These are phyloP conservation scores for Mythimna loreyi DNA, from an alignment of 2,888 invertebrate species.

Conservation along the genomic window DNA sequence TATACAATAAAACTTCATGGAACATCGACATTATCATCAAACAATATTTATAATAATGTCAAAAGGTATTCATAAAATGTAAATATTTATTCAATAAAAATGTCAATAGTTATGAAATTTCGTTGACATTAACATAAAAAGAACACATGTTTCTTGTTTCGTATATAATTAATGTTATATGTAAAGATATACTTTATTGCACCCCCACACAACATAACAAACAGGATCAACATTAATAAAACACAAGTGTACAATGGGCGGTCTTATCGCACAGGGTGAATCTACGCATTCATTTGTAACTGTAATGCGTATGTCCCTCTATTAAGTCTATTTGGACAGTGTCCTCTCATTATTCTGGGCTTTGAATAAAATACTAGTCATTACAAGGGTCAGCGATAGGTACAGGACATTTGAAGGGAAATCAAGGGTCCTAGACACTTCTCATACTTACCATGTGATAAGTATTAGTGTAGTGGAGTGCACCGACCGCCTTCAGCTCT, in stretches of 20 bases:
- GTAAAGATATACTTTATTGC: not conserved
- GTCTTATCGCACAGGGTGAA: not conserved
- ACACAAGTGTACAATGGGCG: not conserved
- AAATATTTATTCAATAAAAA: too few species aligned
- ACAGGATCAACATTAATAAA: not conserved
- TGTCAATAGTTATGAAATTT: too few species aligned
- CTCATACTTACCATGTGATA: not conserved
- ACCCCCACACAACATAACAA: not conserved
- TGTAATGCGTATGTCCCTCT: slow-evolving; percentile 24
- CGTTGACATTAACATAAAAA: too few species aligned
- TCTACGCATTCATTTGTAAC: slow-evolving; percentile 28
- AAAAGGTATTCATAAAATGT: too few species aligned
- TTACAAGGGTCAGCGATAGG: slow-evolving; percentile 20
- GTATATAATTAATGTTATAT: too few species aligned
- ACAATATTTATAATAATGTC: too few species aligned
- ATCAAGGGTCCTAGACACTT: not conserved
- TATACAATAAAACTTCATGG: too few species aligned
- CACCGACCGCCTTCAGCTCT: too few species aligned
- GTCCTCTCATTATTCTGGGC: slow-evolving; percentile 27
- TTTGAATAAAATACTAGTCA: slow-evolving; percentile 35
- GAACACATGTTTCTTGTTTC: too few species aligned
- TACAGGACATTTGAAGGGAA: slow-evolving; percentile 9
- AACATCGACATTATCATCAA: too few species aligned
- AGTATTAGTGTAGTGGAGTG: too few species aligned
- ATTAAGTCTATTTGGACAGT: slow-evolving; percentile 25